phyloP scores from a whole-genome alignment of 2,888 invertebrate genomes.

The Syrista parreyssii region DNA sequence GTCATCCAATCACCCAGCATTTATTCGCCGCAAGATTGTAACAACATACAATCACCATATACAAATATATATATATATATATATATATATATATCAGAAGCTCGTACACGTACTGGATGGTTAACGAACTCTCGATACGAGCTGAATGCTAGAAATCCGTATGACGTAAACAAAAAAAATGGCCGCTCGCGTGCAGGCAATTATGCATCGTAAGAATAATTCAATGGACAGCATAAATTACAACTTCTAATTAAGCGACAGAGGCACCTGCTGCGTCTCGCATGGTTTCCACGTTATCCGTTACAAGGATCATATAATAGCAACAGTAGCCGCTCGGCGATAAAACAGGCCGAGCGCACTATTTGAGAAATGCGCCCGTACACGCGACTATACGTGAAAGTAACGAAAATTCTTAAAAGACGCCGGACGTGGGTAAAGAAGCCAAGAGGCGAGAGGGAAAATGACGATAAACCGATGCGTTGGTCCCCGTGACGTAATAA shows the following conservation, averaged over 20 bases:
- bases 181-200: not conserved
- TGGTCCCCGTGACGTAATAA: not conserved
- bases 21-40: too few relatives aligned
- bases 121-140: too few relatives aligned
- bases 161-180: not conserved
- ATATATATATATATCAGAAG: too few relatives aligned
- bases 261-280: not conserved
- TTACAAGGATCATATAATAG: not conserved
- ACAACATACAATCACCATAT: too few relatives aligned
- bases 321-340: not conserved
- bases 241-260: not conserved
- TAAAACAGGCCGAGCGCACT: not conserved
- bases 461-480: not conserved
- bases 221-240: not conserved
- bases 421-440: not conserved
- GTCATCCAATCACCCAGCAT: too few relatives aligned
- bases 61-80: too few relatives aligned
- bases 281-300: not conserved
- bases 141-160: not conserved
- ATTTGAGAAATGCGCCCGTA: too few relatives aligned
- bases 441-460: not conserved
- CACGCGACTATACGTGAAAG: too few relatives aligned
- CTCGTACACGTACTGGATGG: too few relatives aligned
- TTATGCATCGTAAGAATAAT: not conserved
- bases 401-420: not conserved